Base-by-base conservation (phyloP, 2,888 invertebrate species). In the Bombylius major region DNA sequence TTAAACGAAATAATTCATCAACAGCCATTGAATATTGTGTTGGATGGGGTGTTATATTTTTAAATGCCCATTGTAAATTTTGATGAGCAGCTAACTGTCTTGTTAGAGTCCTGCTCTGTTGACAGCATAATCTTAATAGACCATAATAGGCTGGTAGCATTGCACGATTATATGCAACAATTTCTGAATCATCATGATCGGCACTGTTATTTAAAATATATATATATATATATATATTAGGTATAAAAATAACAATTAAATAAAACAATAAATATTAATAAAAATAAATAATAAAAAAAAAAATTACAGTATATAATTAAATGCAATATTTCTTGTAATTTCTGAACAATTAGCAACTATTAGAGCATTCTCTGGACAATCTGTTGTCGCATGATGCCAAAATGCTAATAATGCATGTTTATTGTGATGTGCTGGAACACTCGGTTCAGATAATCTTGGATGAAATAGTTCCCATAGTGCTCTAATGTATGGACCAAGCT, bases 51-150 rank as follows among this genome's bases (percentile, higher is more conserved):
- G 93, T 91, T 61, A 96, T 94, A 73, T 95, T 95, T 68, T 94
- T 87, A 74, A 95, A 95, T 34, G 95, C 95, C 95, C 95, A 96
- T 70, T 92, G 91, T 48, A 96, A 82, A 77, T 96, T 96, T 75
- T 95, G 94, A 76, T 96, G 95, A 63, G 86, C 86, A 1, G 93
- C 90, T 56, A 96, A 78, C 67, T 89, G 84, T 54, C 92, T 80
- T 6, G 93, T 89, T 72, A 96, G 92, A 33, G 84, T 76, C 50
- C 86, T 80, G 6, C 94, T 94, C 64, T 90, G 87, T 62, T 92
- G 87, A 70, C 95, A 95, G 75, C 91, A 94, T 72, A 94, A 81
- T 60, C 93, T 81, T 65, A 96, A 76, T 57, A 96, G 77, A 48
- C 94, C 92, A 70, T 92, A 92, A 75, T 90, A 91, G 11, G 94